phyloP scores from a whole-genome alignment of 2,888 invertebrate species.

The Hecatera dysodea region DNA sequence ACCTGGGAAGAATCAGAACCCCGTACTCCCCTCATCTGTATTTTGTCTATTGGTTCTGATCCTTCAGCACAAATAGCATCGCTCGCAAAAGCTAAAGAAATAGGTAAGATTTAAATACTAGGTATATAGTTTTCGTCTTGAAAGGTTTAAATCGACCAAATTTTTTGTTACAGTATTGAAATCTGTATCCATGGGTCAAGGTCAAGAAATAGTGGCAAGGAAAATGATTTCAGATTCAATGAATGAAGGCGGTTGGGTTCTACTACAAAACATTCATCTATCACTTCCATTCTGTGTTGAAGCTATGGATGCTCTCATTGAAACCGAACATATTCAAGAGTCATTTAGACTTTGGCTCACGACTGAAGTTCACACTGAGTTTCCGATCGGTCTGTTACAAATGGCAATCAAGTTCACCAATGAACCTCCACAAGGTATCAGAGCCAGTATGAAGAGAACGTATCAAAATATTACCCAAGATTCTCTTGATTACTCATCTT shows the following conservation, averaged over 20 bases:
- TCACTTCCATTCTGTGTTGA: constrained; percentile 98
- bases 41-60: constrained; percentile 98
- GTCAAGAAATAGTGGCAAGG: constrained; percentile 96
- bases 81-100: constrained; percentile 96
- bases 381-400: constrained; percentile 96
- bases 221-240: constrained; percentile 95
- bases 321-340: constrained; percentile 95
- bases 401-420: constrained; percentile 99
- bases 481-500: constrained; percentile 97
- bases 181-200: constrained; percentile 99
- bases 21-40: constrained; percentile 96
- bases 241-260: constrained; percentile 97
- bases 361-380: constrained; percentile 97
- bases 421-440: constrained; percentile 98
- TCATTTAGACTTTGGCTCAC: constrained; percentile 98
- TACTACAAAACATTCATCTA: constrained; percentile 98
- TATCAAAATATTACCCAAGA: constrained; percentile 97
- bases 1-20: constrained; percentile 98
- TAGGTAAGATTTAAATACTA: constrained; percentile 91
- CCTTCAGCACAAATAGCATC: constrained; percentile 98
- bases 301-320: constrained; percentile 96
- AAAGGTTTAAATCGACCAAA: neutral
- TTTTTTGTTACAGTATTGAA: constrained; percentile 91
- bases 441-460: constrained; percentile 97
- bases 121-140: neutral